Conservation (phyloP, 1,140 invertebrate species). For the Anastrepha ludens region DNA sequence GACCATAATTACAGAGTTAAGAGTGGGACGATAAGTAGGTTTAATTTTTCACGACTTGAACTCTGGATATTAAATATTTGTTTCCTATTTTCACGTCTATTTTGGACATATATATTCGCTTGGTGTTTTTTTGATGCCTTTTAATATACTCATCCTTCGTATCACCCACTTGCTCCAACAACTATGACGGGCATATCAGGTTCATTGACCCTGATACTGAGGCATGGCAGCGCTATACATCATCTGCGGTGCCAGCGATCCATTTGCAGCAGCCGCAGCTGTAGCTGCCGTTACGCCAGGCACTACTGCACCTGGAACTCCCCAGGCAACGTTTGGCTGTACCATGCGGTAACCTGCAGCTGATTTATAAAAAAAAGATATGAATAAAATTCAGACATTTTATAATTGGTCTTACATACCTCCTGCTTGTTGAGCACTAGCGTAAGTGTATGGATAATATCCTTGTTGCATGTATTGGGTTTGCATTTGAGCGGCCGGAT, state of each 20-base stretch:
- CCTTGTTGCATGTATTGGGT: slow-evolving; percentile 82
- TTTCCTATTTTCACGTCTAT: neutral
- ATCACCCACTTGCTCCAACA: slow-evolving; percentile 55
- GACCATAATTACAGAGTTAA: slow-evolving; percentile 8
- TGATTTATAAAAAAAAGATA: slow-evolving; percentile 56
- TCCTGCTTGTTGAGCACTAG: slow-evolving; percentile 73
- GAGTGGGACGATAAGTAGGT: neutral
- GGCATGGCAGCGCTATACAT: slow-evolving; percentile 86
- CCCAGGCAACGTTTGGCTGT: slow-evolving; percentile 76
- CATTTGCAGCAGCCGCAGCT: slow-evolving; percentile 76
- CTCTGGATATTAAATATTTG: neutral
- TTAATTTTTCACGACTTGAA: slow-evolving; percentile 26
- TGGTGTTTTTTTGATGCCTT: slow-evolving; percentile 37
- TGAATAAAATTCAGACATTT: slow-evolving; percentile 31
- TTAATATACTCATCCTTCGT: slow-evolving; percentile 38
- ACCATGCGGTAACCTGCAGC: slow-evolving; percentile 75
- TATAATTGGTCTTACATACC: slow-evolving; percentile 54
- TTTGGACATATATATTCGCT: slow-evolving; percentile 24
- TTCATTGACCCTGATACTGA: slow-evolving; percentile 86
- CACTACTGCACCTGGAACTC: slow-evolving; percentile 76
- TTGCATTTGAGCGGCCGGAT: slow-evolving; percentile 76
- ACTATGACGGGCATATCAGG: slow-evolving; percentile 55
- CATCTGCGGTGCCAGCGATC: slow-evolving; percentile 78
- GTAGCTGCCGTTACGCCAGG: slow-evolving; percentile 76
- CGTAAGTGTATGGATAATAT: slow-evolving; percentile 76